Evolutionary conservation across 2,888 invertebrate species (phyloP), one percentile per base, ranked within the genome.

Genomic region (Anthophora plumipes): DNA sequence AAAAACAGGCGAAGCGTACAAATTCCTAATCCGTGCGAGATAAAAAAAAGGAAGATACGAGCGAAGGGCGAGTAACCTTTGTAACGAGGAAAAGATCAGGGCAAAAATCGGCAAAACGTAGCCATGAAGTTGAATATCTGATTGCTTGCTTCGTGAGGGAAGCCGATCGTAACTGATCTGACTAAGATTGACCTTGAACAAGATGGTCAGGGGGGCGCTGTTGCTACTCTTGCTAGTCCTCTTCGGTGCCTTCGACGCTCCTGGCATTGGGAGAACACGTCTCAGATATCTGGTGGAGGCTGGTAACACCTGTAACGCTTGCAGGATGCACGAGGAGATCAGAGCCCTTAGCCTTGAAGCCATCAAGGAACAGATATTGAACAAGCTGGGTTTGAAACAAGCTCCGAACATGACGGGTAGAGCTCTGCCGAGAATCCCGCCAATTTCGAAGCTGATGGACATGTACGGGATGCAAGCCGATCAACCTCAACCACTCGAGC

Each of bases 361-460:
- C 54, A 95, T 96, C 89, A 95, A 95, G 91, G 94, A 94, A 77
- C 95, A 95, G 90, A 95, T 96, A 73, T 91, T 96, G 83, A 94
- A 94, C 88, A 95, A 95, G 88, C 93, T 96, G 87, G 95, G 95
- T 3, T 92, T 96, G 85, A 93, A 93, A 76, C 94, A 94, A 81
- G 95, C 95, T 14, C 95, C 95, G 37, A 96, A 96, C 90, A 94
- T 95, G 87, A 95, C 95, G 8, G 95, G 95, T 22, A 92, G 95
- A 57, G 93, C 94, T 0, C 89, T 95, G 57, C 95, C 95, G 22
- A 94, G 94, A 79, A 94, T 95, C 64, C 95, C 95, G 46, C 93
- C 94, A 43, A 91, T 93, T 71, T 92, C 92, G 17, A 92, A 93
- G 74, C 91, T 94, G 77, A 91, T 94, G 90, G 94, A 94, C 89